Base-by-base conservation (phyloP, 2,888 invertebrate species). In the Nowickia ferox region DNA sequence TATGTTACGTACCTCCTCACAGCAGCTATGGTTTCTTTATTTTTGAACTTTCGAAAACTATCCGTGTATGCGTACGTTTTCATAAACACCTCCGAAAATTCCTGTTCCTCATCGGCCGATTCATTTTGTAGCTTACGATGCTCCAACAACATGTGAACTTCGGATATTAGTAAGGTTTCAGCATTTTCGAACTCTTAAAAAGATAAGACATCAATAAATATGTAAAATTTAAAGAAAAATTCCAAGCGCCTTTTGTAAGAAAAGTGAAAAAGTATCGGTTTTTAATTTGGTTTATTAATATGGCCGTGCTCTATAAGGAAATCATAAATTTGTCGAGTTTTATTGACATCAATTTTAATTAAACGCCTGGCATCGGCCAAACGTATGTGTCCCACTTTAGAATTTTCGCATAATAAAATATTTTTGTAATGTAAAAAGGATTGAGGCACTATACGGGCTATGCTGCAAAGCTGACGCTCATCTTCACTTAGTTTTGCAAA, bases 51-150 rank as follows among this genome's bases (percentile, higher is more conserved):
- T 84, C 98, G 96, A 92, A 99, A 99, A 91, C 98, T 95, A 90
- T 98, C 96, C 9, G 98, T 98, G 92, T 99, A 99, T 61, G 97
- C 98, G 40, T 98, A 94, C 0, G 99, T 99, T 93, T 99, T 99
- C 95, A 98, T 97, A 92, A 99, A 99, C 10, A 99, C 99, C 93
- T 99, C 99, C 0, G 98, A 98, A 92, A 99, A 97, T 93, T 99
- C 99, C 93, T 99, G 99, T 91, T 98, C 98, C 90, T 99, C 99
- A 92, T 99, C 99, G 3, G 98, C 98, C 44, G 97, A 98, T 93
- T 99, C 99, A 93, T 99, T 99, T 93, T 99, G 99, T 48, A 97
- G 97, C 93, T 99, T 98, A 75, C 99, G 95, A 93, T 99, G 99
- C 91, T 99, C 98, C 89, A 99, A 93, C 89, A 99, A 94, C 97